Percentiles rank a stretch among this genome's conserved stretches.
phyloP scores from a whole-genome alignment of 1,140 invertebrate genomes.

The Penaeus chinensis region DNA sequence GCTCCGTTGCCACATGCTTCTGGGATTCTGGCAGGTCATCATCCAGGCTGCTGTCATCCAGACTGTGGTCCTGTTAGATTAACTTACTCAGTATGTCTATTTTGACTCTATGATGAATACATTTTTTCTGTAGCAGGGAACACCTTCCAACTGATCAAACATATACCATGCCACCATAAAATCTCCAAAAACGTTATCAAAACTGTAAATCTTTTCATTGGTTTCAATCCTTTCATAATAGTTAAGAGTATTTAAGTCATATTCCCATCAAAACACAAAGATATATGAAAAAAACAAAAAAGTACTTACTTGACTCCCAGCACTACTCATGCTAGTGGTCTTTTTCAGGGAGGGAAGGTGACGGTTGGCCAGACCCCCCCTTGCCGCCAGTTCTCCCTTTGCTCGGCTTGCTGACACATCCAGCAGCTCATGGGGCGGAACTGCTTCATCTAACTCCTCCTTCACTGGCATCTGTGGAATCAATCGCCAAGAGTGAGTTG shows the following conservation, averaged over 20 bases:
- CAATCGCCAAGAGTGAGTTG: too few species aligned
- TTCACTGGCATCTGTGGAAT: conserved; percentile 68
- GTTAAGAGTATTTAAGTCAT: background rate
- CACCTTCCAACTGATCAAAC: too few species aligned
- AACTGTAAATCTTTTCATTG: background rate
- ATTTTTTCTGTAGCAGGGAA: too few species aligned
- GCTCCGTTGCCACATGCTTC: conserved; percentile 27
- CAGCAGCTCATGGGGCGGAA: conserved; percentile 84
- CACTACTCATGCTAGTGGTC: conserved; percentile 65
- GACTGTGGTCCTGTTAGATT: conserved; percentile 41
- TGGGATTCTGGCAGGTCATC: conserved; percentile 49
- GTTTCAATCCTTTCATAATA: background rate
- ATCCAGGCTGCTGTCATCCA: conserved; percentile 54
- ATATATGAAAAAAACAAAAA: background rate
- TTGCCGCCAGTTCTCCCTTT: conserved; percentile 86
- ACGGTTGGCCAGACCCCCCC: conserved; percentile 74
- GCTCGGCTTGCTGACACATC: conserved; percentile 88
- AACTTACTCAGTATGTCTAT: too few species aligned
- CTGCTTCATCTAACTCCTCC: conserved; percentile 86
- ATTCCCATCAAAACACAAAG: background rate
- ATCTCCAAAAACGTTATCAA: background rate
- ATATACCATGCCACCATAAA: too few species aligned
- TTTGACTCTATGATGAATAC: too few species aligned
- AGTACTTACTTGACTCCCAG: conserved; percentile 55
- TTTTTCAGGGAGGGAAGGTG: conserved; percentile 71